phyloP scores from a whole-genome alignment of 2,797 vertebrate genomes.

The Cryptoblepharus egeriae region DNA sequence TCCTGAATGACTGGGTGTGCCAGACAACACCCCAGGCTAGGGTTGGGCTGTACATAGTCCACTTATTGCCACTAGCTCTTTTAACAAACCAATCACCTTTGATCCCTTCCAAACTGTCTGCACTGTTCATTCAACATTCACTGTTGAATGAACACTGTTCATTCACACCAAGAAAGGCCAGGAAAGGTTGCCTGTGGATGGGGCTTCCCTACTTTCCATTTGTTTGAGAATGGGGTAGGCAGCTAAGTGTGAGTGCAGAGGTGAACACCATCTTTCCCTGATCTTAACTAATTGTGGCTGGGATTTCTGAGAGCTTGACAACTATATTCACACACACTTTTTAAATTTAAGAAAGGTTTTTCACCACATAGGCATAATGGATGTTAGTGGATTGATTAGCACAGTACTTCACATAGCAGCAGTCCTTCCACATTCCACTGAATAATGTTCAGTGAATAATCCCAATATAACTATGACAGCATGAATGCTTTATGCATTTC shows the following conservation, averaged over 20 bases:
- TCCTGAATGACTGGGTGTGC: too few species aligned
- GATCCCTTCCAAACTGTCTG: not conserved
- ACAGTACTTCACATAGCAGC: not conserved
- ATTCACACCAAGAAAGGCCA: not conserved
- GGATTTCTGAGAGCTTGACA: not conserved
- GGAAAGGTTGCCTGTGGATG: not conserved
- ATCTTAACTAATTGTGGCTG: not conserved
- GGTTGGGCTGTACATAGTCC: too few species aligned
- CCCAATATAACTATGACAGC: not conserved
- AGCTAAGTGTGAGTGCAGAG: not conserved
- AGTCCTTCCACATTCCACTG: not conserved
- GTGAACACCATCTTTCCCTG: not conserved
- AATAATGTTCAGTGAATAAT: not conserved
- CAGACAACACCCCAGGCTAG: too few species aligned
- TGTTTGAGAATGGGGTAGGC: not conserved
- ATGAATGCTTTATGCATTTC: constrained; percentile 7
- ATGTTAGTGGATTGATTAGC: not conserved
- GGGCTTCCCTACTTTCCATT: not conserved
- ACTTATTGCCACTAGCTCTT: not conserved
- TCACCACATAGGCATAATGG: not conserved
- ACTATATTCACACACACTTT: not conserved
- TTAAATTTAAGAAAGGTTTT: not conserved
- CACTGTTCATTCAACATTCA: not conserved
- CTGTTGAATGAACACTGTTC: not conserved
- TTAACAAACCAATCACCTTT: not conserved